Evolutionary conservation across 2,888 invertebrate genomes (phyloP).

Genomic region (Cephus pygmeus): DNA sequence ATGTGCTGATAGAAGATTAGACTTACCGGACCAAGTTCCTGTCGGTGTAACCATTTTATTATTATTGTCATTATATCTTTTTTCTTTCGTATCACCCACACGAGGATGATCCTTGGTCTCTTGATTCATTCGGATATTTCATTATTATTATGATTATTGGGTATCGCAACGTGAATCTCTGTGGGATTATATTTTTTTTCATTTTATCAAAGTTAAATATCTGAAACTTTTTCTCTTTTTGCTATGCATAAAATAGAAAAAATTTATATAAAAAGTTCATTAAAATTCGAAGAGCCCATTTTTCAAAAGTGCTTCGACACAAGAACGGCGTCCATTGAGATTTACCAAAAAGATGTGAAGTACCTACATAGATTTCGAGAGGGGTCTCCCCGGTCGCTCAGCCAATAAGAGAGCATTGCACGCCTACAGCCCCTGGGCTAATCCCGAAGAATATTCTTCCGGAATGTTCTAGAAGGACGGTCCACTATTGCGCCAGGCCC

Average conservation of each 20-base stretch:
- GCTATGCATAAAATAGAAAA: not conserved
- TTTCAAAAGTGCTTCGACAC: not conserved
- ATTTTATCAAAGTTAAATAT: not conserved
- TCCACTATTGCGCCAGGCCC: not conserved
- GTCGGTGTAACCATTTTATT: not conserved
- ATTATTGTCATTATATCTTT: not conserved
- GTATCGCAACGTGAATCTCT: not conserved
- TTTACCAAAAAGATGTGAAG: not conserved
- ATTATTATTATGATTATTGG: not conserved
- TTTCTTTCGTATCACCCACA: not conserved
- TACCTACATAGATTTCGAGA: not conserved
- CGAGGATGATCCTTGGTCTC: not conserved
- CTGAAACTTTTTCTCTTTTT: not conserved
- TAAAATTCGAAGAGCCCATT: not conserved
- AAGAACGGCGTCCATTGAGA: not conserved
- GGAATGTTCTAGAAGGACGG: not conserved
- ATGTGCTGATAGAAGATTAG: not conserved
- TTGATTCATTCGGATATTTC: not conserved
- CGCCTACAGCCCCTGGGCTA: not conserved
- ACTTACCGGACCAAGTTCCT: not conserved
- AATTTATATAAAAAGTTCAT: not conserved
- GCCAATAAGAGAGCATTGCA: not conserved
- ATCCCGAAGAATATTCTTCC: not conserved
- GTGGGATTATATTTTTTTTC: not conserved
- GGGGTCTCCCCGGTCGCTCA: not conserved